A percentile compares a stretch with the other conserved stretches of the same genome.
Conservation (phyloP, 1,140 invertebrate species). For the Drosophila santomea region DNA sequence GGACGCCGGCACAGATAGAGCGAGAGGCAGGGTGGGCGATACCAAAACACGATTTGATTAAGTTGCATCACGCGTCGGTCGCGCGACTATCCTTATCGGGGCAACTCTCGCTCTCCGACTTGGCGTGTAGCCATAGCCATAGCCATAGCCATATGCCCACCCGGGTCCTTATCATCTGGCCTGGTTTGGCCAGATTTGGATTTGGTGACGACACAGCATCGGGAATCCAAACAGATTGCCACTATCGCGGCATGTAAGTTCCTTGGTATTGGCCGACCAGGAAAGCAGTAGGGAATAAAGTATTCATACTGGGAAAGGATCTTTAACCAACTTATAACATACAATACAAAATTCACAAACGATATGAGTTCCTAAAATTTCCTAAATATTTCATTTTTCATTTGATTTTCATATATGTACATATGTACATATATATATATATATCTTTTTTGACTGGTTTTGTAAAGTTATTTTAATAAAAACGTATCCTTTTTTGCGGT, state of each 20-base stretch:
- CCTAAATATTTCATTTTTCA: not conserved
- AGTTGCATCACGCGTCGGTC: conserved; percentile 71
- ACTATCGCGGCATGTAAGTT: conserved; percentile 32
- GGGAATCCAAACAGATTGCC: conserved; percentile 36
- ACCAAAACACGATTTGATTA: conserved; percentile 74
- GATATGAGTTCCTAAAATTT: not conserved
- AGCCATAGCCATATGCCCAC: not conserved
- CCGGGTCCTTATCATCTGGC: conserved; percentile 61
- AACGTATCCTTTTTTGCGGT: too few species aligned
- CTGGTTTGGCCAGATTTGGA: conserved; percentile 50
- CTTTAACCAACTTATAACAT: too few species aligned
- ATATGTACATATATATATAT: too few species aligned
- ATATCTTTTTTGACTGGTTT: too few species aligned
- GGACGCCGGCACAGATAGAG: conserved; percentile 1
- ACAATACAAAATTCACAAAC: too few species aligned
- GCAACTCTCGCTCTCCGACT: conserved; percentile 40
- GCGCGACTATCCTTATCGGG: conserved; percentile 75
- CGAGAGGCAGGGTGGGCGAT: conserved; percentile 14
- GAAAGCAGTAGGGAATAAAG: not conserved
- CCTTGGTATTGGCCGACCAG: not conserved
- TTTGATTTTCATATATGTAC: too few species aligned
- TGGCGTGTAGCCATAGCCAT: conserved; percentile 4
- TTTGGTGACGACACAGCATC: conserved; percentile 44
- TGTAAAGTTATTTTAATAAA: too few species aligned
- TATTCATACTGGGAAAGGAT: not conserved